Evolutionary conservation across 2,888 invertebrate species (phyloP), one percentile per base, ranked within the genome.

Genomic region (Dysmachus trigonus): DNA sequence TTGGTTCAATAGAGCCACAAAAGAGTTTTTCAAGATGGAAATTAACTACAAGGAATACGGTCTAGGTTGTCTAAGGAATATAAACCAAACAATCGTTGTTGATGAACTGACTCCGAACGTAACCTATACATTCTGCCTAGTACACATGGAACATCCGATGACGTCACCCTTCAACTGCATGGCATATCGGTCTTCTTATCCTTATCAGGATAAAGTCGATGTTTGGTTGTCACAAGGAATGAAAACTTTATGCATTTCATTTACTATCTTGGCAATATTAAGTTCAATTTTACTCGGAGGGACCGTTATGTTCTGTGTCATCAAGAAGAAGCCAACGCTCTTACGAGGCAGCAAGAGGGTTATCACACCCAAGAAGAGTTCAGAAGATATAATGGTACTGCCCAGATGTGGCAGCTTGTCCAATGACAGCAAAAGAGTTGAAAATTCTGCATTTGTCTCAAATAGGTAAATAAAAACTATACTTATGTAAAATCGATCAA

Each of bases 291-390:
- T 90, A 84, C 87, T 92, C 1, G 94, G 94, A 27, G 94, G 93
- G 0, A 77, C 93, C 0, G 87, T 91, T 0, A 93, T 94, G 0
- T 95, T 93, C 89, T 90, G 92, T 38, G 84, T 94, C 0, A 92
- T 95, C 18, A 93, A 94, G 38, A 91, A 90, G 86, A 92, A 95
- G 85, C 95, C 95, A 0, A 90, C 91, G 10, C 91, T 95, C 47
- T 89, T 95, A 13, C 94, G 93, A 89, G 94, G 95, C 1, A 95
- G 94, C 89, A 95, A 95, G 89, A 92, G 95, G 87, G 93, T 95
- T 33, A 90, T 95, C n/a, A 93, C 94, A 83, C 94, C 95, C 0
- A 93, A 94, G 0, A 93, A 93, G 41, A 93, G 94, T 89, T 90
- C 92, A 0, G 92, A 93, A 0, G 93, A 94, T n/a, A 94, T 94